A percentile compares a stretch with the other conserved stretches of the same genome.
Evolutionary conservation across 1,140 invertebrate genomes (phyloP).

Genomic region (Rhyzopertha dominica): DNA sequence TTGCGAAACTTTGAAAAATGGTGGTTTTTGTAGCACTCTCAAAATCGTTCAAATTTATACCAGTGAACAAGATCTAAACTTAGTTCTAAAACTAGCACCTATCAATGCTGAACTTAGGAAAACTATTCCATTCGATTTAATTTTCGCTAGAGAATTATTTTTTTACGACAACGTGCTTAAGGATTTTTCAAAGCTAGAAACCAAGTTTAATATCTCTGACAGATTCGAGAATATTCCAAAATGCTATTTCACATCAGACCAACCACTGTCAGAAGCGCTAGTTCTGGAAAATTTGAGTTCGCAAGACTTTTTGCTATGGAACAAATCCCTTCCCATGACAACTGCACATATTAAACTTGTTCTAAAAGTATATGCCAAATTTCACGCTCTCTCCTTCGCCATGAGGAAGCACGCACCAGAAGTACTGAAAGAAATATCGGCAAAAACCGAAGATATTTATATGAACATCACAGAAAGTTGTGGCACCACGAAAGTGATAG

Average conservation of each 20-base stretch:
- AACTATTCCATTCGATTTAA: too few species aligned
- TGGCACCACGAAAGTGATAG: slow-evolving; percentile 4
- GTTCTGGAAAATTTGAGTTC: slow-evolving; percentile 51
- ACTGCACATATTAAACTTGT: slow-evolving; percentile 43
- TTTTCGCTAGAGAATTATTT: too few species aligned
- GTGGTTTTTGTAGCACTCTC: too few species aligned
- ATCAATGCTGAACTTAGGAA: too few species aligned
- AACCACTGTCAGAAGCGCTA: slow-evolving; percentile 47
- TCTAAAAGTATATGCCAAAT: slow-evolving; percentile 48
- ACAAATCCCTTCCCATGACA: slow-evolving; percentile 44
- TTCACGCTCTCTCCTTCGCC: slow-evolving; percentile 51
- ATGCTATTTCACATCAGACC: slow-evolving; percentile 41
- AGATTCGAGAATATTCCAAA: slow-evolving; percentile 41
- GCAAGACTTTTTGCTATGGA: slow-evolving; percentile 44
- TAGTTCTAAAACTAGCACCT: too few species aligned
- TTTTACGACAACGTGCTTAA: too few species aligned
- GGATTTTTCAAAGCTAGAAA: too few species aligned
- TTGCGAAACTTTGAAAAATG: too few species aligned
- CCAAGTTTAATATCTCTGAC: too few species aligned
- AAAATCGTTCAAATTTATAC: too few species aligned
- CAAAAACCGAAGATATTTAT: slow-evolving; percentile 8
- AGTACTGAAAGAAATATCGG: slow-evolving; percentile 18
- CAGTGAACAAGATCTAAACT: too few species aligned
- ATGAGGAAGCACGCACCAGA: slow-evolving; percentile 43
- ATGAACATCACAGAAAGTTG: slow-evolving; percentile 12